Conservation (phyloP, 2,888 invertebrate genomes). For the Heliconius charithonia region DNA sequence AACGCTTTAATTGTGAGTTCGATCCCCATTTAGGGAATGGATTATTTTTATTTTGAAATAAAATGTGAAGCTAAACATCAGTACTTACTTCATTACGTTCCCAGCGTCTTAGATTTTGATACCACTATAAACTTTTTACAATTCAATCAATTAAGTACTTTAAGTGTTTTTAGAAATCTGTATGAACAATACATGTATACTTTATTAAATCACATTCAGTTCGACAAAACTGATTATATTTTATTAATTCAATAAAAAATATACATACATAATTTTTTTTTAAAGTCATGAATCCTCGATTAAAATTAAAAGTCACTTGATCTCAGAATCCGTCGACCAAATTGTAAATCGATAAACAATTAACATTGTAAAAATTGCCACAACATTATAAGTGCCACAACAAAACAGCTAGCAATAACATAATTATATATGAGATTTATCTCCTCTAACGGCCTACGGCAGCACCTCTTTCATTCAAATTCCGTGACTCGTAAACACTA, state of each 20-base stretch:
- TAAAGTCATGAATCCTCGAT: too few species aligned
- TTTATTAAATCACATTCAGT: too few species aligned
- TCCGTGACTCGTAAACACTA: conserved; percentile 4
- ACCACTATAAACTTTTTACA: background rate
- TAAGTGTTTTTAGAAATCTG: too few species aligned
- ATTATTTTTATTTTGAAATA: too few species aligned
- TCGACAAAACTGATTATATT: too few species aligned
- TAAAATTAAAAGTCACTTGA: background rate
- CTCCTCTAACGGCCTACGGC: background rate
- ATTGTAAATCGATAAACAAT: background rate
- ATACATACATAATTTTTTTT: too few species aligned
- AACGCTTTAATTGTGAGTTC: background rate
- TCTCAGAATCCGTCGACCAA: background rate
- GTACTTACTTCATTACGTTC: background rate
- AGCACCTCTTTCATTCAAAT: conserved; percentile 4
- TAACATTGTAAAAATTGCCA: background rate
- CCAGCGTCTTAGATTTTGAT: background rate
- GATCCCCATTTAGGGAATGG: background rate
- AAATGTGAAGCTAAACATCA: background rate
- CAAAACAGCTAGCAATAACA: background rate
- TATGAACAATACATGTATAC: background rate
- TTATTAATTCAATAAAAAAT: too few species aligned
- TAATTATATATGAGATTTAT: conserved; percentile 6
- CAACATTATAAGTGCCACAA: background rate
- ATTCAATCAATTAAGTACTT: background rate